These are phyloP conservation scores for Typhlomys cinereus DNA, from an alignment of 2,113 vertebrate genomes.

Conservation along the genomic window DNA sequence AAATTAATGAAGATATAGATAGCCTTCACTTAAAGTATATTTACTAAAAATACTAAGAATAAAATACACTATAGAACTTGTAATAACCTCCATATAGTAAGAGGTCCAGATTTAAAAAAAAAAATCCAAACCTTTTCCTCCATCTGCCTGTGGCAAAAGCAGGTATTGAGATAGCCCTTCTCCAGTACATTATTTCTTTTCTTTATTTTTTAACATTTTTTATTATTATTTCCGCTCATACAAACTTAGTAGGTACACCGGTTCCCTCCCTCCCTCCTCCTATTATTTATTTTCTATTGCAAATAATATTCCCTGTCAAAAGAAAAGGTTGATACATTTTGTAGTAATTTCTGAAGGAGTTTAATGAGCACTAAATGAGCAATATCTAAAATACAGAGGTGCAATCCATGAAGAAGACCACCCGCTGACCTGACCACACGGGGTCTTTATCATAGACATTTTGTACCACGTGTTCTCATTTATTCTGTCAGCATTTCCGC, in stretches of 20 bases:
- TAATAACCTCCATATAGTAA: neutral
- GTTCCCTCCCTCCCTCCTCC: too few species aligned
- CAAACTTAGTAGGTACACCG: too few species aligned
- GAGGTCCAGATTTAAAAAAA: neutral
- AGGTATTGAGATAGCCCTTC: neutral
- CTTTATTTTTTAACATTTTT: too few species aligned
- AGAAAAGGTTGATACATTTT: neutral
- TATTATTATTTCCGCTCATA: too few species aligned
- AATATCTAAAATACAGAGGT: neutral
- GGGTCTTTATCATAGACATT: conserved; percentile 13
- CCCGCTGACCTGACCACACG: neutral
- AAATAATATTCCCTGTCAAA: neutral
- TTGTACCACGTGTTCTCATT: neutral
- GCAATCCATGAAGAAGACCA: conserved; percentile 14
- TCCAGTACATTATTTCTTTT: neutral
- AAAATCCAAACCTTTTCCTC: neutral
- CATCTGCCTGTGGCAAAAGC: neutral
- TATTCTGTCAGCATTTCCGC: neutral
- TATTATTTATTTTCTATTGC: neutral
- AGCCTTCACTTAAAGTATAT: neutral
- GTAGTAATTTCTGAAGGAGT: neutral
- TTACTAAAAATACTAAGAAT: neutral
- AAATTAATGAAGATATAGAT: neutral
- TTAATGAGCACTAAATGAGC: neutral
- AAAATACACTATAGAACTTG: neutral